Evolutionary conservation across 2,797 vertebrate genomes (phyloP), one percentile per base, ranked within the genome.

Genomic region (Molossus molossus): DNA sequence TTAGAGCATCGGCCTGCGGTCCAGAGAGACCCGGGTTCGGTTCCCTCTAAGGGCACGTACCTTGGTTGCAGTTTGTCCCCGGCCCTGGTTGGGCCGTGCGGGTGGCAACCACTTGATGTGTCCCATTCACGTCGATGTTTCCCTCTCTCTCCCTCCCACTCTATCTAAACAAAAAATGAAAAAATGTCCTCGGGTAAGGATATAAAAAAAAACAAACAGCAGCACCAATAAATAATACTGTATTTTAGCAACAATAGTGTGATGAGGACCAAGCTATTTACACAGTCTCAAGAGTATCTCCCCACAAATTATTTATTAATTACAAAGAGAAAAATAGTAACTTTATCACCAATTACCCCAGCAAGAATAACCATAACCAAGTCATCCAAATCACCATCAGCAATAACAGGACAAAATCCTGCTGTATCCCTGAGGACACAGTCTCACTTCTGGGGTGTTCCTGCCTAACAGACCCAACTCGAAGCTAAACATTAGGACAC

Each of bases 311-410:
- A 92, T 8, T 90, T 76, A 70, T 57, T 81, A 91, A 79, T 40
- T 90, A 87, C 6, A 93, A 96, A 79, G 21, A 58, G 20, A 81
- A 73, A 86, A 94, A 84, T 0, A 86, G 7, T n/a, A 87, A 96
- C 55, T 88, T 90, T 27, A 88, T 4, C 70, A 57, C 17, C 17
- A 21, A 76, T 65, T 72, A 87, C 45, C 25, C n/a, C 67, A 83
- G 17, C 23, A 94, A 83, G 17, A 82, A 48, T 93, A 87, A 88
- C 20, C 33, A 84, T 89, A 92, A 69, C 3, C 12, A 93, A 81
- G n/a, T 94, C 81, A 92, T 37, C 11, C 73, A 90, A 87, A 37
- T 55, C 73, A 91, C 27, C 21, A 95, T 13, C 9, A 77, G 37
- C 67, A 70, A 14, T 11, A 88, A 87, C 0, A 70, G 48, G 81